These are phyloP conservation scores for Diplodus sargus DNA, from an alignment of 2,797 vertebrate genomes.

Conservation along the genomic window DNA sequence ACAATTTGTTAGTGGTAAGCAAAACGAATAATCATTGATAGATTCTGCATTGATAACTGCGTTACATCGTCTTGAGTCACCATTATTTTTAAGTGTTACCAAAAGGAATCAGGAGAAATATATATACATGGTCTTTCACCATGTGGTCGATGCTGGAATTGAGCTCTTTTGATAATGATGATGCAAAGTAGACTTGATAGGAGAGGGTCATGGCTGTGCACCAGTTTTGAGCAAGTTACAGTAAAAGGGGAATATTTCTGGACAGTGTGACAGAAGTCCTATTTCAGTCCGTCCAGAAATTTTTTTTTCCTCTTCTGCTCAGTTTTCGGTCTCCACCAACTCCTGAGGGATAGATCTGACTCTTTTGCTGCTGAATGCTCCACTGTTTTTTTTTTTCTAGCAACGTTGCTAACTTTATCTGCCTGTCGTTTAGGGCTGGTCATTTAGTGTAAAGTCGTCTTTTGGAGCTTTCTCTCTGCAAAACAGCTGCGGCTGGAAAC, in stretches of 20 bases:
- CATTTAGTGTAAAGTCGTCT: background rate
- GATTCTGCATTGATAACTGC: too few relatives aligned
- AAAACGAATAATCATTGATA: too few relatives aligned
- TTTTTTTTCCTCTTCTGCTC: background rate
- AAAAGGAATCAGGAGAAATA: too few relatives aligned
- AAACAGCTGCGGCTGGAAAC: conserved; percentile 4
- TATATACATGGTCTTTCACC: too few relatives aligned
- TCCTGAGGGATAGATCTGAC: background rate
- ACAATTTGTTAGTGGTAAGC: too few relatives aligned
- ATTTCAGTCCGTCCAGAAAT: background rate
- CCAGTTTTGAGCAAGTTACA: background rate
- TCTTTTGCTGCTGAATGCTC: background rate
- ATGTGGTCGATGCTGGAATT: background rate
- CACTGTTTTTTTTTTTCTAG: background rate
- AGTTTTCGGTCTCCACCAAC: background rate
- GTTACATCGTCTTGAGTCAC: too few relatives aligned
- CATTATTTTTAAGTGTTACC: too few relatives aligned
- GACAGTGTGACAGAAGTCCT: background rate
- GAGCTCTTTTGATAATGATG: background rate
- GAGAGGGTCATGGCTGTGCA: too few relatives aligned
- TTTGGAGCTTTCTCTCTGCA: background rate
- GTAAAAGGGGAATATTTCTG: too few relatives aligned
- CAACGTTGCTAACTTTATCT: background rate
- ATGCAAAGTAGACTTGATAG: background rate
- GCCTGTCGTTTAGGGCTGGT: background rate